Evolutionary conservation across 2,888 invertebrate genomes (phyloP), one percentile per base, ranked within the genome.

Genomic region (Allophyes oxyacanthae): DNA sequence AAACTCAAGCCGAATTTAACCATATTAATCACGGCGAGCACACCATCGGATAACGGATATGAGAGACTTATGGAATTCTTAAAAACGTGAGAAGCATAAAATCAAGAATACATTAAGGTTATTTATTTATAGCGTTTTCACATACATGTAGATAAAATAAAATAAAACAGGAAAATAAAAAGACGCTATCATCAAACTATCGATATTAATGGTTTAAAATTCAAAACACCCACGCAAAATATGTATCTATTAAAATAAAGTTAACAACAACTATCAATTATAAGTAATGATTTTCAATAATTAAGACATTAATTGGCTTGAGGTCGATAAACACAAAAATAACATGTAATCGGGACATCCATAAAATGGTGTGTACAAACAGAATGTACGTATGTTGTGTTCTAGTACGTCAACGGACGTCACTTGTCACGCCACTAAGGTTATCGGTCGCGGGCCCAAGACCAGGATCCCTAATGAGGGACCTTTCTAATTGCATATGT

Each of bases 371-470:
- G 45, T 46, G 15, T 53, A 64, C 68, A 71, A 69, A 59, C 56
- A 74, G 71, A 44, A 32, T 77, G 54, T 74, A 81, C 75, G 79
- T 77, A 82, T 73, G 59, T 71, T 57, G 56, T 40, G 56, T 45
- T 50, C 36, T 46, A 42, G 58, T 54, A 55, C 75, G 81, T 84
- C 82, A 82, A 41, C 61, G 72, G 57, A 63, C 85, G 86, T 87
- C 87, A 86, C 64, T 77, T 72, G 81, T 88, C 90, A 88, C 87
- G 86, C 88, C 79, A 89, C 86, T 61, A 73, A 73, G 89, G 90
- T 90, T 90, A 90, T 90, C 90, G 77, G 46, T 26, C 61, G 58
- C 49, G 50, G 61, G 67, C 67, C 69, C 73, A 74, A 50, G 65
- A 75, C 78, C 36, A 82, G 80, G 82, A 81, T 81, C 75, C 75